A percentile compares a stretch with the other conserved stretches of the same genome.
phyloP scores from a whole-genome alignment of 1,140 invertebrate species.

The Drosophila santomea region DNA sequence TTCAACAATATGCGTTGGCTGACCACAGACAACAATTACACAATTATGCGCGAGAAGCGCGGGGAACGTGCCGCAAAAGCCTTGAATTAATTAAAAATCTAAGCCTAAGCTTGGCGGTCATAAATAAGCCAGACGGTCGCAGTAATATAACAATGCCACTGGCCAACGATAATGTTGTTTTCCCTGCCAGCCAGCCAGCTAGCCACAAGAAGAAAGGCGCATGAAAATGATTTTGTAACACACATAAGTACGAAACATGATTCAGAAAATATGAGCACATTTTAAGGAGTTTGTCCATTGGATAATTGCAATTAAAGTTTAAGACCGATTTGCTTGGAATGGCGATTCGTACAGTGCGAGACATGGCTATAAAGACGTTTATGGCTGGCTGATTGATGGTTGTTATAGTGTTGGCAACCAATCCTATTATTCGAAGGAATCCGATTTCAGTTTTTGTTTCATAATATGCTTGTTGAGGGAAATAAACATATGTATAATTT shows the following conservation, averaged over 20 bases:
- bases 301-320: conserved; percentile 34
- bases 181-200: neutral
- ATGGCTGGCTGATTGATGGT: neutral
- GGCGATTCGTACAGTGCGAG: neutral
- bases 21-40: conserved; percentile 76
- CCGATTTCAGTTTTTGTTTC: neutral
- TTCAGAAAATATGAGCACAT: conserved; percentile 7
- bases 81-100: conserved; percentile 82
- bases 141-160: conserved; percentile 52
- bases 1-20: conserved; percentile 30
- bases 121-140: conserved; percentile 66
- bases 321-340: conserved; percentile 3
- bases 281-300: conserved; percentile 4
- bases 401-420: neutral
- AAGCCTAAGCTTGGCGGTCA: conserved; percentile 72
- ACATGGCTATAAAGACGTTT: neutral
- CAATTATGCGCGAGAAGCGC: conserved; percentile 60
- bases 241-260: conserved; percentile 21
- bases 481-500: neutral
- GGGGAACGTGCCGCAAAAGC: conserved; percentile 61
- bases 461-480: neutral
- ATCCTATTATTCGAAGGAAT: neutral
- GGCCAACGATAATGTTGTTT: conserved; percentile 51
- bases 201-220: conserved; percentile 12
- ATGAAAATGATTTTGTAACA: conserved; percentile 38